These are phyloP conservation scores for Zaprionus camerounensis DNA, from an alignment of 1,140 invertebrate species.

Conservation along the genomic window DNA sequence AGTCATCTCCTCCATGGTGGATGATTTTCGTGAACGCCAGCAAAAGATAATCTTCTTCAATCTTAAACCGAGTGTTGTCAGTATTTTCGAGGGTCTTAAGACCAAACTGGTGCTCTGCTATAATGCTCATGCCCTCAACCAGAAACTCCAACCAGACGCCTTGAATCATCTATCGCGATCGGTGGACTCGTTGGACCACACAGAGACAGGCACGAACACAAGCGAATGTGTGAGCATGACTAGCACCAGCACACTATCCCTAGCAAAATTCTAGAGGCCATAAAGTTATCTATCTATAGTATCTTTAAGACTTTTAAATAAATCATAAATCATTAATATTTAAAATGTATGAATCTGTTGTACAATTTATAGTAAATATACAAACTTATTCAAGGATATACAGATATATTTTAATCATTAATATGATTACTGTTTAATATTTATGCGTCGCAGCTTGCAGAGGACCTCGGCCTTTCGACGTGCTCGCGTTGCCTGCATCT, in stretches of 20 bases:
- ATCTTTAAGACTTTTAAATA: background rate
- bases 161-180: slow-evolving; percentile 35
- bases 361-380: too few species aligned
- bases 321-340: too few species aligned
- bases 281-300: background rate
- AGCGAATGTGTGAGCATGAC: slow-evolving; percentile 66
- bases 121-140: slow-evolving; percentile 88
- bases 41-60: slow-evolving; percentile 93
- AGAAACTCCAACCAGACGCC: slow-evolving; percentile 85
- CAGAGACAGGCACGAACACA: slow-evolving; percentile 29
- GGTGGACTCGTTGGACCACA: slow-evolving; percentile 60
- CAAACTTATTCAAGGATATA: background rate
- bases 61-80: slow-evolving; percentile 91
- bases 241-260: slow-evolving; percentile 49
- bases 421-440: background rate
- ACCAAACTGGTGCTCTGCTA: slow-evolving; percentile 90
- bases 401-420: background rate
- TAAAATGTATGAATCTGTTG: too few species aligned
- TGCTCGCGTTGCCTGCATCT: slow-evolving; percentile 48
- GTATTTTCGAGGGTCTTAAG: slow-evolving; percentile 90
- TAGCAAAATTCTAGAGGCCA: slow-evolving; percentile 25
- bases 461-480: slow-evolving; percentile 42
- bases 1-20: slow-evolving; percentile 88
- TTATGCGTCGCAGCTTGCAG: background rate
- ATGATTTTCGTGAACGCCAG: slow-evolving; percentile 89